Conservation (phyloP, 2,888 invertebrate genomes). For the Morinoia aosen region DNA sequence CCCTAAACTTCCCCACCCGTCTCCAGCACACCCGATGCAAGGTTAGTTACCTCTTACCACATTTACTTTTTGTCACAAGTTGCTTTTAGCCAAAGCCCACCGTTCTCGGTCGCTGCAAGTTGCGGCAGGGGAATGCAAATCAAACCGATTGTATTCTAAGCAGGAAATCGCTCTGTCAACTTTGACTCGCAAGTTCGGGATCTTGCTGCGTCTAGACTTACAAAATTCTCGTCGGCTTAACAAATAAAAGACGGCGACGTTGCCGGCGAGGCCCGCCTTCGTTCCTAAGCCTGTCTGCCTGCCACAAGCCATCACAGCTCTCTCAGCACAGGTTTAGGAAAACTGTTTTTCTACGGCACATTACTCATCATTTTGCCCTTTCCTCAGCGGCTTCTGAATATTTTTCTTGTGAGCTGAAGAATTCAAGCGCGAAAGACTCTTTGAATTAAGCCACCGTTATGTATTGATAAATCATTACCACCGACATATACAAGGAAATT, state of each 20-base stretch:
- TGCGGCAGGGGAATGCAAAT: slow-evolving; percentile 38
- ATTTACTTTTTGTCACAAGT: slow-evolving; percentile 1
- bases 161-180: slow-evolving; percentile 51
- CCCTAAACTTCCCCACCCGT: neutral
- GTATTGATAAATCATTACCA: too few relatives aligned
- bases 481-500: too few relatives aligned
- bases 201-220: slow-evolving; percentile 36
- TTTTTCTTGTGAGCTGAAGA: neutral
- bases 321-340: neutral
- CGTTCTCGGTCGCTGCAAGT: slow-evolving; percentile 23
- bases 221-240: slow-evolving; percentile 32
- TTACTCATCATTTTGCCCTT: neutral
- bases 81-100: neutral
- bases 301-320: neutral
- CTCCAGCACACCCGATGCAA: neutral
- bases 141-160: slow-evolving; percentile 49
- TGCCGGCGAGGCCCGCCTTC: neutral
- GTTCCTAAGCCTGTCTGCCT: neutral
- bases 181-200: slow-evolving; percentile 36
- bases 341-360: neutral
- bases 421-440: neutral
- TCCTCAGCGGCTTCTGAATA: neutral
- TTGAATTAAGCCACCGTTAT: neutral
- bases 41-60: neutral
- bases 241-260: neutral